These are phyloP conservation scores for Setipinna tenuifilis DNA, from an alignment of 2,797 vertebrate species.

Conservation along the genomic window DNA sequence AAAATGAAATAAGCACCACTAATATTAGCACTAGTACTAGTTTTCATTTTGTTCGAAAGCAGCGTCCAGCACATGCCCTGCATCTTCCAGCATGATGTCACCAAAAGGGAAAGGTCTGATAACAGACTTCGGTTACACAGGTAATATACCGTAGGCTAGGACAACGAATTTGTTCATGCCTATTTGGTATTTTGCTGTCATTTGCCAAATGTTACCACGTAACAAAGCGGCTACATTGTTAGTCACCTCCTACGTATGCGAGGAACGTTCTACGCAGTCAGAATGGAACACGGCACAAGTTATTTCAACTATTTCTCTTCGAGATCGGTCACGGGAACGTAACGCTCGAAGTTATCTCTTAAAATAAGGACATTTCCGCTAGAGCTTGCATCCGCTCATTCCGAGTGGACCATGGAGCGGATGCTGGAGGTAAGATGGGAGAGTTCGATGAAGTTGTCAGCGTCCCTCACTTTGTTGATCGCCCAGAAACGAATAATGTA, in stretches of 20 bases:
- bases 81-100: not conserved
- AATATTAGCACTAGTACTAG: too few species aligned
- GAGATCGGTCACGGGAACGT: not conserved
- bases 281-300: not conserved
- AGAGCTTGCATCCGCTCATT: not conserved
- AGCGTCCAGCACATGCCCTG: slow-evolving; percentile 12
- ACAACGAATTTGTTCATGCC: not conserved
- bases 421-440: not conserved
- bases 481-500: not conserved
- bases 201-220: not conserved
- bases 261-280: not conserved
- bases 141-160: not conserved
- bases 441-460: not conserved
- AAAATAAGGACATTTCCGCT: not conserved
- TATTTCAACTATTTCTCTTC: not conserved
- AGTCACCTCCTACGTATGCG: not conserved
- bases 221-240: not conserved
- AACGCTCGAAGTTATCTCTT: not conserved
- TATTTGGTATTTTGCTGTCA: not conserved
- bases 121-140: not conserved
- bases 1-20: too few species aligned
- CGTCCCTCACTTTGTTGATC: not conserved
- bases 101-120: not conserved
- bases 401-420: not conserved
- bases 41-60: not conserved